Evolutionary conservation across 2,888 invertebrate species (phyloP), one percentile per base, ranked within the genome.

Genomic region (Sesia bembeciformis): DNA sequence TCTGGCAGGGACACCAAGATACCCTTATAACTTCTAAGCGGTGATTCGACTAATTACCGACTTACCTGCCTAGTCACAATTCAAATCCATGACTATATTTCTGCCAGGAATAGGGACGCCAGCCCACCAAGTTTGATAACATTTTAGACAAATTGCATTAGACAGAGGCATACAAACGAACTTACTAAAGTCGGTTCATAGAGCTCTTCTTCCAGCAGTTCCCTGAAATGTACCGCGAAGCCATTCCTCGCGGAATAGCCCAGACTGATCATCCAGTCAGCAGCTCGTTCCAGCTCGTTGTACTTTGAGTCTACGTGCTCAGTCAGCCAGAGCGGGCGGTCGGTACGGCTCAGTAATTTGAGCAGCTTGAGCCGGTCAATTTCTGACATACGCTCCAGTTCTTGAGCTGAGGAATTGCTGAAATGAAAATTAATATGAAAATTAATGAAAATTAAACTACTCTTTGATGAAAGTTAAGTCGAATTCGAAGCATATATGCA

Each of bases 231-330:
- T 0, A 94, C 93, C 43, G 93, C 90, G 65, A 93, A 92, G 0
- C 95, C 96, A 38, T 91, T 88, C 69, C 89, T 91, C 0, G 96
- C 96, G 0, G 94, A 91, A 57, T 93, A 91, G 0, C 96, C 96
- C 38, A 96, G 81, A 60, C 94, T 92, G 62, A 92, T 91, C 38
- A 94, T 90, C 94, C 95, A 95, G 53, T 92, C 90, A 4, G 96
- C 90, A 0, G 94, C 95, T 1, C 92, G 79, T n/a, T 83, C 77
- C 51, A 91, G 72, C 51, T 89, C 78, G 23, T 60, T 68, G 51
- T 65, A 58, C 42, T 57, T 55, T 3, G 52, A 56, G 8, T 62
- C 65, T 3, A 66, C 66, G 41, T 56, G 62, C 62, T 86, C 87
- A 0, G 80, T 81, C 53, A 88, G 64, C 88, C 88, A 89, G 4